Evolutionary conservation across 1,140 invertebrate genomes (phyloP).

Genomic region (Drosophila virilis): DNA sequence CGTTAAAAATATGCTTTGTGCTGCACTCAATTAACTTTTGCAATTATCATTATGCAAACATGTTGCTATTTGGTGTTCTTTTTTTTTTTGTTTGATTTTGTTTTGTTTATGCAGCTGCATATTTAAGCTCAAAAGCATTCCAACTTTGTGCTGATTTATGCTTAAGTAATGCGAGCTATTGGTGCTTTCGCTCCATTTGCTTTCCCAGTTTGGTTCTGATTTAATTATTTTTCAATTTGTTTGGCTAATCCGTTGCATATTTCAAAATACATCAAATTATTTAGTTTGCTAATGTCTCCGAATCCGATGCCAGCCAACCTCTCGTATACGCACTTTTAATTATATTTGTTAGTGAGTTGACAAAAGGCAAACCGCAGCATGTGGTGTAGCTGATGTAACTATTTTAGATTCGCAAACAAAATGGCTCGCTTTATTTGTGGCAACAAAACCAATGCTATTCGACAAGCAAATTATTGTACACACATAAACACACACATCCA

Average conservation of each 20-base stretch:
- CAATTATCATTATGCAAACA: conserved; percentile 68
- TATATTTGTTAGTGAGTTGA: conserved; percentile 57
- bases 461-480: conserved; percentile 73
- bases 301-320: background rate
- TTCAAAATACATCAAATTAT: background rate
- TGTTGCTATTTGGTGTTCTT: conserved; percentile 20
- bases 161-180: conserved; percentile 19
- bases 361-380: conserved; percentile 30
- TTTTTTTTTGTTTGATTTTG: background rate
- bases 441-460: conserved; percentile 63
- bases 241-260: conserved; percentile 27
- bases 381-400: conserved; percentile 46
- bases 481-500: conserved; percentile 4
- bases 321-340: conserved; percentile 47
- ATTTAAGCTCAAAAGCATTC: conserved; percentile 62
- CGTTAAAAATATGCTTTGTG: conserved; percentile 70
- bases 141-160: conserved; percentile 51
- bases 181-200: background rate
- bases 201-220: background rate
- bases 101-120: conserved; percentile 11
- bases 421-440: conserved; percentile 39
- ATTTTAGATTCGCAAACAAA: conserved; percentile 38
- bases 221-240: conserved; percentile 46
- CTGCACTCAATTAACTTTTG: conserved; percentile 66
- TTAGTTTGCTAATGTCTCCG: background rate